These are phyloP conservation scores for Biston betularia DNA, from an alignment of 2,888 invertebrate genomes.

Conservation along the genomic window DNA sequence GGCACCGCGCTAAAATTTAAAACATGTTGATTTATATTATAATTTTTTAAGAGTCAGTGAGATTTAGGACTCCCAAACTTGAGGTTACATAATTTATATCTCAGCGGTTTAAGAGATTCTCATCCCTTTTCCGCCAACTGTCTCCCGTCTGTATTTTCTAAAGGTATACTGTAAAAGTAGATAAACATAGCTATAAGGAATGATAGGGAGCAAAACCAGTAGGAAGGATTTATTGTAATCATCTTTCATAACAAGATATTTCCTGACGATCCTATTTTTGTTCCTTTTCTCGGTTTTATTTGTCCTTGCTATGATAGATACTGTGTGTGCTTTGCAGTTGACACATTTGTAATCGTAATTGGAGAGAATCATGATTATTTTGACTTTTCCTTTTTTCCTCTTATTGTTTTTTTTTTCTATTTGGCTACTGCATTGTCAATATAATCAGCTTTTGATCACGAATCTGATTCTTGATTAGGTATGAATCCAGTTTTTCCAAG, in stretches of 20 bases:
- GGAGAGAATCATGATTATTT: neutral
- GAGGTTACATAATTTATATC: conserved; percentile 39
- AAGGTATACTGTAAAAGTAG: conserved; percentile 13
- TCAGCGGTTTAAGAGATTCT: conserved; percentile 33
- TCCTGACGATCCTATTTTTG: conserved; percentile 17
- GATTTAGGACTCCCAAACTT: conserved; percentile 30
- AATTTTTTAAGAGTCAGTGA: conserved; percentile 31
- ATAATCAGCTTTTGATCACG: neutral
- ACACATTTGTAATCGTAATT: neutral
- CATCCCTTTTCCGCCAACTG: conserved; percentile 38
- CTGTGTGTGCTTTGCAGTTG: neutral
- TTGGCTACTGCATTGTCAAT: neutral
- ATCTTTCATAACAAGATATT: conserved; percentile 34
- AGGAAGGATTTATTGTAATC: conserved; percentile 41
- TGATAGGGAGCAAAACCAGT: conserved; percentile 36
- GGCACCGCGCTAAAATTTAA: neutral
- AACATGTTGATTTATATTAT: conserved; percentile 24
- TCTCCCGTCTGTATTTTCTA: conserved; percentile 19
- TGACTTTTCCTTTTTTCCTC: neutral
- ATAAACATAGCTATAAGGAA: conserved; percentile 34
- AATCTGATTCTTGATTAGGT: too few relatives aligned
- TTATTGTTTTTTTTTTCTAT: neutral
- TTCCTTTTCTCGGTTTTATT: conserved; percentile 11
- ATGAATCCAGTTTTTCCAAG: too few relatives aligned
- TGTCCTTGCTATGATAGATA: neutral